These are phyloP conservation scores for Spilogale gracilis DNA, from an alignment of 2,113 vertebrate species.

Conservation along the genomic window DNA sequence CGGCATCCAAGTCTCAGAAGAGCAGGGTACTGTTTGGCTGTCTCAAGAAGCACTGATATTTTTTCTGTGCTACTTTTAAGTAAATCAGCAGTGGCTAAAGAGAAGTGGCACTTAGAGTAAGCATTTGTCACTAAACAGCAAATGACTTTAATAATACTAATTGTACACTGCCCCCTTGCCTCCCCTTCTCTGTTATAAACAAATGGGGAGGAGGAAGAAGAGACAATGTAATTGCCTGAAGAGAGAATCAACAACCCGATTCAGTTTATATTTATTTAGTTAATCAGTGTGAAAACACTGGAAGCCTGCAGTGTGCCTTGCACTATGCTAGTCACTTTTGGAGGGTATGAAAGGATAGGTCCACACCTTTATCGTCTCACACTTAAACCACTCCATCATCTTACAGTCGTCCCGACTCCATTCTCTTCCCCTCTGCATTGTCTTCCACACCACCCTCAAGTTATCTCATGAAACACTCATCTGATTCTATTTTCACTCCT, in stretches of 20 bases:
- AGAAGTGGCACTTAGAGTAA: constrained; percentile 11
- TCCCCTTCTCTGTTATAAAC: not conserved
- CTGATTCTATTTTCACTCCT: not conserved
- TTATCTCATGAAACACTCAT: not conserved
- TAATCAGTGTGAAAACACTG: not conserved
- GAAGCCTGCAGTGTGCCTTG: not conserved
- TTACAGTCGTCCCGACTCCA: not conserved
- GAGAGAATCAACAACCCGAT: not conserved
- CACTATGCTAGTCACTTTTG: not conserved
- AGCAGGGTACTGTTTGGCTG: not conserved
- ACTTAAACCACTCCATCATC: not conserved
- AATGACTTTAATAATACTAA: constrained; percentile 55
- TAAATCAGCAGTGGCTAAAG: constrained; percentile 49
- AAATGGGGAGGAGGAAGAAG: not conserved
- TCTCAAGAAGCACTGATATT: constrained; percentile 32
- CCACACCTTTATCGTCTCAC: not conserved
- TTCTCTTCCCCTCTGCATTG: not conserved
- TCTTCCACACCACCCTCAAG: not conserved
- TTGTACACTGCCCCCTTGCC: not conserved
- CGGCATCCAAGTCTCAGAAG: not conserved
- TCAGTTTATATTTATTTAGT: constrained; percentile 34
- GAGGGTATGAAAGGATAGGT: not conserved
- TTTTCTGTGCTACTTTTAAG: constrained; percentile 39
- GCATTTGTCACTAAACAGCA: constrained; percentile 34
- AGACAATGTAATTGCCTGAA: not conserved